Evolutionary conservation across 1,140 invertebrate genomes (phyloP), one percentile per base, ranked within the genome.

Genomic region (Ceratosolen fusciceps): DNA sequence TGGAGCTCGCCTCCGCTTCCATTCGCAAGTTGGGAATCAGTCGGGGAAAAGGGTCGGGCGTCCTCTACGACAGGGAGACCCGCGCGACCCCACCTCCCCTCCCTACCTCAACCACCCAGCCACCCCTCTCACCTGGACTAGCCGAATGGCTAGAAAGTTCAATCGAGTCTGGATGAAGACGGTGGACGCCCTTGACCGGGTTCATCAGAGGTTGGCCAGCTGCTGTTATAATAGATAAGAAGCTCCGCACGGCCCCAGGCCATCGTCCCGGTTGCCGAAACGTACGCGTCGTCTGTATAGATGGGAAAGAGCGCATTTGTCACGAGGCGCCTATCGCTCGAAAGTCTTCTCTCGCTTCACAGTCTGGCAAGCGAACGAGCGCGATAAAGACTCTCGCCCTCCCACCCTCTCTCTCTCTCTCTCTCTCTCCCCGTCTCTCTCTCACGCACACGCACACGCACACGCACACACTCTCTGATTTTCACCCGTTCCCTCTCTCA

Each of bases 241-340:
- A 43, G 5, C 24, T 19, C n/a, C 31, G 29, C 2, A 8, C 19
- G 16, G 49, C 43, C 70, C 12, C 26, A n/a, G 3, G 39, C 5
- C 49, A 49, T 9, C 47, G 47, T 3, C 49, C 12, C 39, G 26
- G 67, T 5, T 26, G n/a, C 26, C 29, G 43, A 49, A 24, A 49
- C 47, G 21, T 34, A 49, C 70, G 26, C 74, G 31, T 39, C 47
- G 29, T n/a, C n/a, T n/a, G n/a, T 52, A 67, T 62, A 58, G 39
- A 43, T 43, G 58, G 19, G 73, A 75, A 80, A 80, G 74, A 81
- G 47, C 62, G 74, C 79, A 75, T 56, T 47, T 19, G 77, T 29
- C 43, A 56, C 76, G 62, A 80, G 62, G 65, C 31, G 71, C 71
- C 74, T 70, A 56, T 54, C 74, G 47, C 14, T 39, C 74, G 65